phyloP scores from a whole-genome alignment of 1,140 invertebrate genomes.

The Tetraneura akinire region DNA sequence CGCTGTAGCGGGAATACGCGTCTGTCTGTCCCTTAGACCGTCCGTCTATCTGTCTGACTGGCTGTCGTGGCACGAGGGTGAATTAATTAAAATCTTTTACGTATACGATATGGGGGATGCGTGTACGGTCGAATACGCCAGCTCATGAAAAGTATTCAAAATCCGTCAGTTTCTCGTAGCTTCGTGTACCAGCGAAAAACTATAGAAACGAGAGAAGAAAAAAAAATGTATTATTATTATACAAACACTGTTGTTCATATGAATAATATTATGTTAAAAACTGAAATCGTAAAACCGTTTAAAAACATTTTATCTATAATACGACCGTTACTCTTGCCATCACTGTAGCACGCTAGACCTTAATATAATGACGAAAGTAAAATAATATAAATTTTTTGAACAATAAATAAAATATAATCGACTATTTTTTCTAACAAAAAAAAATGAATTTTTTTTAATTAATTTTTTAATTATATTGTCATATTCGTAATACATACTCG shows the following conservation, averaged over 20 bases:
- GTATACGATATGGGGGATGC: not conserved
- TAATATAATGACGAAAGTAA: too few relatives aligned
- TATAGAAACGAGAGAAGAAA: not conserved
- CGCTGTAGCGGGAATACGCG: not conserved
- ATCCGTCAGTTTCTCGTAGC: not conserved
- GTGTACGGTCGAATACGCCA: not conserved
- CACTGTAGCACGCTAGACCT: too few relatives aligned
- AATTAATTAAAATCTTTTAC: slow-evolving; percentile 48
- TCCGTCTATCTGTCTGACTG: not conserved
- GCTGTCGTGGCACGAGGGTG: not conserved
- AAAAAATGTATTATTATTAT: not conserved
- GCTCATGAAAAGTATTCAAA: slow-evolving; percentile 32
- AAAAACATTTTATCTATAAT: too few relatives aligned
- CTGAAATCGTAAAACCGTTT: not conserved
- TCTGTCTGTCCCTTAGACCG: not conserved
- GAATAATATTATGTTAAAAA: not conserved
- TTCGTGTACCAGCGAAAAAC: not conserved
- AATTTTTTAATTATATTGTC: too few relatives aligned
- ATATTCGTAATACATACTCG: too few relatives aligned
- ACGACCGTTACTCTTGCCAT: too few relatives aligned
- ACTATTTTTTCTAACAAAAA: too few relatives aligned
- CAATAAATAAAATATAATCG: too few relatives aligned
- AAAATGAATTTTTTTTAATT: too few relatives aligned
- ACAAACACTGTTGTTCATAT: not conserved
- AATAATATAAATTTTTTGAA: too few relatives aligned